Conservation (phyloP, 1,140 invertebrate species). For the Polyergus mexicanus region DNA sequence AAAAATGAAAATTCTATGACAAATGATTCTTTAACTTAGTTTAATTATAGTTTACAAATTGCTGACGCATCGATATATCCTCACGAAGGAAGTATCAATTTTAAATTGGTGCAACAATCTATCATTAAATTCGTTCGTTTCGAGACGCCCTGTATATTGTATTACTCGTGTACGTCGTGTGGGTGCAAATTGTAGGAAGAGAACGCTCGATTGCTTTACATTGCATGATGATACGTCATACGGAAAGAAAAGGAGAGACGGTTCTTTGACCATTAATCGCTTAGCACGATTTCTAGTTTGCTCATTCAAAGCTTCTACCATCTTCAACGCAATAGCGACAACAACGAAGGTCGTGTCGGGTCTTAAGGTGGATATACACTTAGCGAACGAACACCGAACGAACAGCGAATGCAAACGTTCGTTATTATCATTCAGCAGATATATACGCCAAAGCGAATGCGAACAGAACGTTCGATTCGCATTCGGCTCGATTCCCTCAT, state of each 20-base stretch:
- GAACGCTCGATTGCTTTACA: conserved; percentile 12
- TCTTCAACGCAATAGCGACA: neutral
- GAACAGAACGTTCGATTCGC: too few relatives aligned
- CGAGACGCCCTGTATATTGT: neutral
- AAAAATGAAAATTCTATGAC: neutral
- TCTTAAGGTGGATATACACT: too few relatives aligned
- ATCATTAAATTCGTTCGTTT: neutral
- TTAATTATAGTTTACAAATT: neutral
- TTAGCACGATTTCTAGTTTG: neutral
- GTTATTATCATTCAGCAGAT: too few relatives aligned
- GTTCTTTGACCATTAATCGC: conserved; percentile 55
- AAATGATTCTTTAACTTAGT: neutral
- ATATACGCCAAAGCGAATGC: too few relatives aligned
- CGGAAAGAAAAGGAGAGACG: conserved; percentile 17
- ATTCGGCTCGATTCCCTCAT: too few relatives aligned
- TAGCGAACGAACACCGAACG: too few relatives aligned
- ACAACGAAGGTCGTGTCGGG: conserved; percentile 16
- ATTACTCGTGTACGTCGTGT: neutral
- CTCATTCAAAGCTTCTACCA: conserved; percentile 25
- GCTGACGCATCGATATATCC: too few relatives aligned
- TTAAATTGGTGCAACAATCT: neutral
- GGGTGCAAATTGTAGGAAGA: conserved; percentile 29
- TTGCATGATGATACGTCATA: conserved; percentile 32
- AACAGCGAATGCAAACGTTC: too few relatives aligned
- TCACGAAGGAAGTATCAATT: neutral